These are phyloP conservation scores for Oxygymnocypris stewartii DNA, from an alignment of 2,113 vertebrate genomes.

Conservation along the genomic window DNA sequence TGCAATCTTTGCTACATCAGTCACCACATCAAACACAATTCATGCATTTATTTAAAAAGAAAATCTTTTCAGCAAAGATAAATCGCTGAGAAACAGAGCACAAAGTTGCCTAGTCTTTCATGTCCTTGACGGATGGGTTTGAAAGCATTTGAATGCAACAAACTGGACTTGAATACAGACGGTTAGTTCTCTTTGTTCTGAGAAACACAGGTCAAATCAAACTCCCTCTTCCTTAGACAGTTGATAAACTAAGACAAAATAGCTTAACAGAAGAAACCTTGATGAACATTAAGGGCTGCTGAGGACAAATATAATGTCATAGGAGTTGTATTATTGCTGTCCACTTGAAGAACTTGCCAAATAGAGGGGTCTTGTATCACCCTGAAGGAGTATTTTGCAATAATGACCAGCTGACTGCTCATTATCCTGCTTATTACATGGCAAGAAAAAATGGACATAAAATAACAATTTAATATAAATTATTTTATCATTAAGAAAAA, in stretches of 20 bases:
- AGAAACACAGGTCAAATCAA: conserved; percentile 21
- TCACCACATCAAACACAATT: background rate
- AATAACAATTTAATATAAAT: background rate
- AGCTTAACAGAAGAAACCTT: background rate
- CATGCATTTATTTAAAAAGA: conserved; percentile 4
- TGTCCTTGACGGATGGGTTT: conserved; percentile 22
- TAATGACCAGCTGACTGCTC: background rate
- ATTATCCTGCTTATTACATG: background rate
- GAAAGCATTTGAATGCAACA: conserved; percentile 13
- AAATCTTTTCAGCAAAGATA: background rate
- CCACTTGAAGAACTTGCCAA: background rate
- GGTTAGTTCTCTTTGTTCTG: conserved; percentile 1
- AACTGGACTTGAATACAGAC: conserved; percentile 16
- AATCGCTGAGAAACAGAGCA: background rate
- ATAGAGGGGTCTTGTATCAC: background rate
- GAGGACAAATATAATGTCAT: background rate
- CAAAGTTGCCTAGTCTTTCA: conserved; percentile 1
- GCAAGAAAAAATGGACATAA: background rate
- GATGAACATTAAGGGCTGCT: background rate
- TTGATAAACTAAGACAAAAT: background rate
- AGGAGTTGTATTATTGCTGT: background rate
- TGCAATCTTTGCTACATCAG: conserved; percentile 6
- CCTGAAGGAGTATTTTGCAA: conserved; percentile 9
- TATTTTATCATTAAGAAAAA: background rate
- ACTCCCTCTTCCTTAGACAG: background rate